Conservation (phyloP, 2,888 invertebrate species). For the Atethmia centrago region DNA sequence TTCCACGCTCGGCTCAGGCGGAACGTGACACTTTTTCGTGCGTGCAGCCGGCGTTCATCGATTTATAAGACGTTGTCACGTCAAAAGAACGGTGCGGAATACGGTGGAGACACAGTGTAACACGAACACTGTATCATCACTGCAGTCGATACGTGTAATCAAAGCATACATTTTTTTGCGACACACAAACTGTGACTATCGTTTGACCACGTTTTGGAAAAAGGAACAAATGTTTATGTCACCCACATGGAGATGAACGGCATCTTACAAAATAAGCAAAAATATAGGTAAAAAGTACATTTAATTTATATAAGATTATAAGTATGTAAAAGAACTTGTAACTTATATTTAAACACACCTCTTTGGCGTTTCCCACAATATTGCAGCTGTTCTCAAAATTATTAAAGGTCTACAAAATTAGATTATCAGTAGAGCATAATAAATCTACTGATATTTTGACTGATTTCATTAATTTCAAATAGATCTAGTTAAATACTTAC, state of each 20-base stretch:
- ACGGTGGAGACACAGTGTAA: neutral
- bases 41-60: too few species aligned
- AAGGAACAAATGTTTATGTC: neutral
- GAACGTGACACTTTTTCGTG: too few species aligned
- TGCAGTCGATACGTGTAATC: neutral
- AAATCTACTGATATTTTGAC: constrained; percentile 1
- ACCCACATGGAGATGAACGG: neutral
- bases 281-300: neutral
- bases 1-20: too few species aligned
- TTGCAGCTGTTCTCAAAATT: constrained; percentile 41
- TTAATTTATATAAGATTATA: neutral
- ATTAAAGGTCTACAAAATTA: constrained; percentile 41
- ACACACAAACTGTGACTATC: neutral
- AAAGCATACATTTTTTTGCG: neutral
- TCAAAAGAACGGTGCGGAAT: too few species aligned
- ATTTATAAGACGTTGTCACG: too few species aligned
- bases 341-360: constrained; percentile 36
- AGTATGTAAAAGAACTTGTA: neutral
- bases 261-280: neutral
- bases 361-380: constrained; percentile 31
- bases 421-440: neutral
- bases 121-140: neutral
- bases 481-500: constrained; percentile 83
- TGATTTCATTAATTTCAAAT: constrained; percentile 20
- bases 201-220: neutral